Evolutionary conservation across 92 coral and sea anemone species (phyloP), one percentile per base, ranked within the genome.

Genomic region (Parazoanthus swiftii): DNA sequence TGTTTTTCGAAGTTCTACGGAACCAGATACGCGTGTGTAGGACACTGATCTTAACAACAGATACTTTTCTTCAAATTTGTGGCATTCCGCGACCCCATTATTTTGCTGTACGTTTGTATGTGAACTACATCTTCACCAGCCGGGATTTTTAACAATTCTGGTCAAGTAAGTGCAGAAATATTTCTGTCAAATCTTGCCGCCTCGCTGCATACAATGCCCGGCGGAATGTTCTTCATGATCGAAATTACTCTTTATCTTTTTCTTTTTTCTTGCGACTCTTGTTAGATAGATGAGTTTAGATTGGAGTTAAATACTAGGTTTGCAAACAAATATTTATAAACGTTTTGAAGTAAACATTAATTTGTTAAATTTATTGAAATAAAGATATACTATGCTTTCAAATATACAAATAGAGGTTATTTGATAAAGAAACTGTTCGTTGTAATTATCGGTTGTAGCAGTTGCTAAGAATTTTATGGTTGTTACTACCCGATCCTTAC

Each of bases 281-380:
- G 72, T 15, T 48, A 78, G 37, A 15, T 38, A 11, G 13, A 80
- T 80, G 73, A 58, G 58, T 54, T 58, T 56, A 58, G 71, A 36
- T 80, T 80, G 35, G 59, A 54, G 2, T 77, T 44, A 2, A 80
- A 33, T 54, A 35, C 21, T 20, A 54, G 70, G 25, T 70, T 80
- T 80, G 73, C 58, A 80, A 56, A 80, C 58, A 29, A 80, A 35
- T 80, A 80, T 80, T 80, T 80, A 80, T 80, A 43, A 33, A 80
- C 44, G 11, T 56, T 56, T 80, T 56, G 73, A 26, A 14, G 16
- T 13, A 18, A 6, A 54, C 37, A 54, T 79, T 11, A 15, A 16
- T 50, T 56, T 78, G 58, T 43, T 20, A 35, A 33, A 58, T 21
- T 78, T 78, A 35, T 46, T 23, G 43, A 29, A 78, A 44, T 48